phyloP scores from a whole-genome alignment of 2,888 invertebrate genomes.

The Chrysolina haemoptera region DNA sequence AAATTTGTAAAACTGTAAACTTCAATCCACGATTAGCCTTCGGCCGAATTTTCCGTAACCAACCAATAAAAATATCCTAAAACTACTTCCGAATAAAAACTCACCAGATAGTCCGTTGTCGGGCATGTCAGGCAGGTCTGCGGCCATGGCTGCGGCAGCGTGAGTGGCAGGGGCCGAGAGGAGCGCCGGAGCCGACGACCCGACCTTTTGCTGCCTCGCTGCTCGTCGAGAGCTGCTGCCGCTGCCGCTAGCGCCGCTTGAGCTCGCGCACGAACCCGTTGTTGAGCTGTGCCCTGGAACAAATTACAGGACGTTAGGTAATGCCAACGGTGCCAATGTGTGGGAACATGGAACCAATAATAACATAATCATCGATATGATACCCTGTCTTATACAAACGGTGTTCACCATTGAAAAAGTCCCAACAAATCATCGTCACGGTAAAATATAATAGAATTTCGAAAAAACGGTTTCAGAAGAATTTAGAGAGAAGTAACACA shows the following conservation, averaged over 20 bases:
- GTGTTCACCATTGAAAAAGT: too few species aligned
- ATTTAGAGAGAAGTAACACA: too few species aligned
- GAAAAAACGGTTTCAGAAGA: too few species aligned
- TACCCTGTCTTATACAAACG: too few species aligned
- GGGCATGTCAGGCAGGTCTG: constrained; percentile 67
- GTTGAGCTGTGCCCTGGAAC: constrained; percentile 67
- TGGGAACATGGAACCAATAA: too few species aligned
- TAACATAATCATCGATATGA: too few species aligned
- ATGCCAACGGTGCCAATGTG: background rate
- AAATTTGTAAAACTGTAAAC: too few species aligned
- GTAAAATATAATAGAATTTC: too few species aligned
- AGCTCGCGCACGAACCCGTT: constrained; percentile 81
- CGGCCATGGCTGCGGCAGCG: constrained; percentile 65
- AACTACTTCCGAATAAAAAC: constrained; percentile 17
- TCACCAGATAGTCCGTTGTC: constrained; percentile 66
- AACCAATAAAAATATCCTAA: too few species aligned
- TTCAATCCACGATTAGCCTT: too few species aligned
- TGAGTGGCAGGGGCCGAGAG: constrained; percentile 48
- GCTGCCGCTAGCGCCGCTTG: constrained; percentile 62
- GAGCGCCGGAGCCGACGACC: constrained; percentile 64
- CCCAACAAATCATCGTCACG: too few species aligned
- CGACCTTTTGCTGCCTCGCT: constrained; percentile 68
- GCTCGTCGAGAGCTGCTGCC: constrained; percentile 54
- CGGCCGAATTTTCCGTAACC: too few species aligned
- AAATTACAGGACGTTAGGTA: background rate